Base-by-base conservation (phyloP, 2,113 vertebrate genomes). In the Willisornis vidua region DNA sequence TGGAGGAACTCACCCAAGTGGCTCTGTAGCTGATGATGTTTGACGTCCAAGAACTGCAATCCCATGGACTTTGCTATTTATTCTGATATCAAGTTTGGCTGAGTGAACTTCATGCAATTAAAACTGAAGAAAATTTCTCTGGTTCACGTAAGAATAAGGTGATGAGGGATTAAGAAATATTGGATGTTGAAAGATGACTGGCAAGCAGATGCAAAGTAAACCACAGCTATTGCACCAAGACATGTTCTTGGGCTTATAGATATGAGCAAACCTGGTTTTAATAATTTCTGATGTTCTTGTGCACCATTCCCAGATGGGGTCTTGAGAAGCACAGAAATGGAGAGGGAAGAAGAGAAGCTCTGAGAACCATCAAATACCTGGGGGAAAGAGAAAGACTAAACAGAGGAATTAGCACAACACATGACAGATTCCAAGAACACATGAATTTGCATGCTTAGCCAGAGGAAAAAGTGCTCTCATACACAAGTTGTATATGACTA, bases 161-260 rank as follows among this genome's bases (percentile, higher is more conserved):
- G 49, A 20, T 0, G 1, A 95, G 18, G 16, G 33, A 46, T 92
- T 75, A 96, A 86, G 88, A 96, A 96, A 94, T 92, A 86, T 2
- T 78, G 68, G 75, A 89, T 84, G 76, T 58, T 95, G 93, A 93
- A 96, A 97, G 82, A 48, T 90, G 68, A 35, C 79, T 94, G 90
- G 92, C 90, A 93, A 95, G 76, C 49, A 68, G 48, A 92, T 48
- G 41, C 79, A 39, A 85, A 93, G 66, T 68, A 72, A 94, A 96
- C 83, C 94, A 87, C 93, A 90, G 10, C 43, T 87, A 89, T 96
- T 96, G 33, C 83, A 89, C 18, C 76, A 93, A 52, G 83, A 78
- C n/a, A 28, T 84, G 85, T 94, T 93, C 57, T 92, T 39, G 19
- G 65, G 37, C 39, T 93, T 84, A 88, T 7, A 72, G 83, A 81